Evolutionary conservation across 2,888 invertebrate species (phyloP).

Genomic region (Hypolimnas misippus): DNA sequence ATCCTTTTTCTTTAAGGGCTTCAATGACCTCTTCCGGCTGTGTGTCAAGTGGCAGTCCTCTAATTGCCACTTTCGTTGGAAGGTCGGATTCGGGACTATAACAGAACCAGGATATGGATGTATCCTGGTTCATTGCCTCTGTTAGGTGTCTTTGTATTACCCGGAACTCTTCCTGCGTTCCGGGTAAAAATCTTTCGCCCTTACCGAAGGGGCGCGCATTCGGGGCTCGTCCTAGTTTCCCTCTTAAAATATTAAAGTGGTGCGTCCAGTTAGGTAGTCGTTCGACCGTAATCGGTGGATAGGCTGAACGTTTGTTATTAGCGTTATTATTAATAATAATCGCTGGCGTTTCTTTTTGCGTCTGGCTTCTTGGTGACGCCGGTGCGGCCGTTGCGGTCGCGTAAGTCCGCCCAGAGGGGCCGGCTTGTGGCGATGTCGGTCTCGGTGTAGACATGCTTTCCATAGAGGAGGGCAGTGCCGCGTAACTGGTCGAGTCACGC

Average conservation of each 20-base stretch:
- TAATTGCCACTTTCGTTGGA: neutral
- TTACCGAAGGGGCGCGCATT: neutral
- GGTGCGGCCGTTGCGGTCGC: no score
- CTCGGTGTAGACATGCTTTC: no score
- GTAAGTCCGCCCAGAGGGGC: no score
- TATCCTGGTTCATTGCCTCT: neutral
- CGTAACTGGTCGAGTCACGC: no score
- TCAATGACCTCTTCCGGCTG: neutral
- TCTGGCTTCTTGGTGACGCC: no score
- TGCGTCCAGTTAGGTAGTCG: neutral
- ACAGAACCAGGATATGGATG: neutral
- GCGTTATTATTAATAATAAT: no score
- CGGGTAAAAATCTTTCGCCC: neutral
- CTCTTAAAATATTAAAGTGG: neutral
- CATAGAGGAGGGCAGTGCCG: no score
- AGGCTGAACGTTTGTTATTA: no score
- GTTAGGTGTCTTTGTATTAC: neutral
- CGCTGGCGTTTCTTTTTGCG: no score
- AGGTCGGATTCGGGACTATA: neutral
- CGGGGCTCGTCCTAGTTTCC: neutral
- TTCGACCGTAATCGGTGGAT: no score
- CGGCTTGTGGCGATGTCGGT: no score
- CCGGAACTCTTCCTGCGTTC: neutral
- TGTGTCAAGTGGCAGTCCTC: neutral
- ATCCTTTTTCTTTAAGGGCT: neutral